Evolutionary conservation across 2,888 invertebrate genomes (phyloP), one percentile per base, ranked within the genome.

Genomic region (Muschampia plurimacula): DNA sequence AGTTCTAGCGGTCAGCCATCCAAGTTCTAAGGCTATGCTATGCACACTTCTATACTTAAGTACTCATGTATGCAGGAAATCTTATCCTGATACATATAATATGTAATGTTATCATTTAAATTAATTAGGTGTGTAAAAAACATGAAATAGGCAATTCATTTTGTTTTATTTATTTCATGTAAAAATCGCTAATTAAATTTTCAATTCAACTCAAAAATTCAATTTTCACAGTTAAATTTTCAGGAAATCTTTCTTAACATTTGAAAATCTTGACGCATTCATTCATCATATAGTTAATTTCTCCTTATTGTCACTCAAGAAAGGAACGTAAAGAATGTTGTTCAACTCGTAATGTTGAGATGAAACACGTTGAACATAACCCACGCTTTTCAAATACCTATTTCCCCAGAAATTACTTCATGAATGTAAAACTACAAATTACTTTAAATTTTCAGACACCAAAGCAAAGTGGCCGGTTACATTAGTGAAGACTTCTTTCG

Each of bases 351-450:
- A 49, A 59, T 44, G 64, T 36, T 49, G 66, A 22, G 46, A 49
- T 49, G 59, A 66, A 71, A 60, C 71, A 41, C 71, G 71, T 39
- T 15, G 65, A 49, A 66, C 46, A 59, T 59, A 64, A 60, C 66
- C 60, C 65, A 46, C 66, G 71, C 9, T 13, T 22, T 52, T 71
- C 71, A 59, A 72, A 72, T 72, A 67, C 55, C 55, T 57, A 57
- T 57, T 66, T 36, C 52, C 46, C 22, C 32, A 22, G 8, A 60
- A 72, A 67, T 62, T 67, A 72, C 67, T 72, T 32, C 10, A 52
- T 55, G 49, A 62, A 72, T 72, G 72, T 67, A 66, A 72, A 67
- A 62, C 72, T 60, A 67, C 60, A 67, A 62, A 62, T 62, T 66
- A 67, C 62, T 60, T 59, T 15, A 46, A 36, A 57, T 32, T 41